Percentiles rank a stretch among this genome's conserved stretches.
These are phyloP conservation scores for Esox masquinongy DNA, from an alignment of 2,797 vertebrate genomes.

Conservation along the genomic window DNA sequence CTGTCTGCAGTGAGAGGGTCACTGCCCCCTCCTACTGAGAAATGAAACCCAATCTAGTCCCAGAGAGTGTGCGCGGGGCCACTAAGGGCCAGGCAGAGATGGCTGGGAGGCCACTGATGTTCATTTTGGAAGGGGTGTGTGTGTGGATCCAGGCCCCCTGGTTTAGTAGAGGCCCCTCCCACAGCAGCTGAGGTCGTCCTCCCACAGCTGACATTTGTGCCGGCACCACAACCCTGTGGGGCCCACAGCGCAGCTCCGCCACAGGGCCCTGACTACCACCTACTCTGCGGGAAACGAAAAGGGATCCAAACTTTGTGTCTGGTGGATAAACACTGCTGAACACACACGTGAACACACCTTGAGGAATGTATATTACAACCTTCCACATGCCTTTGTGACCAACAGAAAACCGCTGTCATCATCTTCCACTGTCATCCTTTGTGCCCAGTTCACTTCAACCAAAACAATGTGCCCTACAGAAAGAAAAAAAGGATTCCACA, in stretches of 20 bases:
- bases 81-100: conserved; percentile 39
- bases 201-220: conserved; percentile 82
- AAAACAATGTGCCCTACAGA: background rate
- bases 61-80: conserved; percentile 60
- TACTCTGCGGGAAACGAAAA: conserved; percentile 16
- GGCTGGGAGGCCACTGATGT: conserved; percentile 28
- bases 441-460: background rate
- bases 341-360: background rate
- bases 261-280: conserved; percentile 36
- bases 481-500: too few species aligned
- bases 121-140: conserved; percentile 30
- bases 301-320: background rate
- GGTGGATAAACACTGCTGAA: background rate
- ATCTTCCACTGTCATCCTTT: background rate
- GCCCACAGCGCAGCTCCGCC: conserved; percentile 42
- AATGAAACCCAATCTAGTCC: conserved; percentile 66
- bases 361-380: too few species aligned
- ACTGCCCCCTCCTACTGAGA: conserved; percentile 34
- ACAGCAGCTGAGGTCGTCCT: conserved; percentile 84
- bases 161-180: conserved; percentile 67
- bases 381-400: too few species aligned
- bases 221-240: conserved; percentile 49
- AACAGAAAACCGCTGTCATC: background rate
- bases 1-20: conserved; percentile 16
- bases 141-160: conserved; percentile 9